A percentile compares a stretch with the other conserved stretches of the same genome.
These are phyloP conservation scores for Galago senegalensis DNA, from an alignment of 2,797 vertebrate genomes.

Conservation along the genomic window DNA sequence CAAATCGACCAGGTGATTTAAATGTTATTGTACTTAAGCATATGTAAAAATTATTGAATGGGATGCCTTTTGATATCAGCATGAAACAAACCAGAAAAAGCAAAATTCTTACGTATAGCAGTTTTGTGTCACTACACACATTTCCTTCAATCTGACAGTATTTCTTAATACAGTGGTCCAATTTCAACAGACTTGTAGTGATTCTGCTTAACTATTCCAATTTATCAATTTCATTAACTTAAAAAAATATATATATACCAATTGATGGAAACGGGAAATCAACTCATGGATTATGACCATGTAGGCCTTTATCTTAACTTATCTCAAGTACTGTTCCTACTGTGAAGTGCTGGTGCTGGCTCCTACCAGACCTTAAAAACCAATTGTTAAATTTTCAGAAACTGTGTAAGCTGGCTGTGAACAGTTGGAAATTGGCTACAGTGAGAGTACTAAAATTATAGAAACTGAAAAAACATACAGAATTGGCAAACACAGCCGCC, in stretches of 20 bases:
- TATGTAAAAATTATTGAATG: background rate
- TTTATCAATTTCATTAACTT: background rate
- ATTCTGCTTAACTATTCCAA: background rate
- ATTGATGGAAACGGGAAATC: background rate
- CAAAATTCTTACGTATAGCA: background rate
- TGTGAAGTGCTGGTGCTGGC: background rate
- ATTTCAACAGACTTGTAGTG: background rate
- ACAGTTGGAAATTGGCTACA: background rate
- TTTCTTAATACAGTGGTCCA: background rate
- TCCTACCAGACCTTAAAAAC: background rate
- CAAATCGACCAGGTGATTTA: background rate
- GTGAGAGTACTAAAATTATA: background rate
- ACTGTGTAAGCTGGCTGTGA: background rate
- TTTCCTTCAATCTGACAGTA: background rate
- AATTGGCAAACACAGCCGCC: background rate
- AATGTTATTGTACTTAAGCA: background rate
- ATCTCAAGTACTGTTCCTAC: background rate
- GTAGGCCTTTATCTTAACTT: background rate
- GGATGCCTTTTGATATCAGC: background rate
- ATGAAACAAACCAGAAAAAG: background rate
- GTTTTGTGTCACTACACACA: background rate
- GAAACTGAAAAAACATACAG: background rate
- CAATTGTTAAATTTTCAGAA: background rate
- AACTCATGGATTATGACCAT: background rate
- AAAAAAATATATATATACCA: background rate